Conservation (phyloP, 2,888 invertebrate species). For the Troilus luridus region DNA sequence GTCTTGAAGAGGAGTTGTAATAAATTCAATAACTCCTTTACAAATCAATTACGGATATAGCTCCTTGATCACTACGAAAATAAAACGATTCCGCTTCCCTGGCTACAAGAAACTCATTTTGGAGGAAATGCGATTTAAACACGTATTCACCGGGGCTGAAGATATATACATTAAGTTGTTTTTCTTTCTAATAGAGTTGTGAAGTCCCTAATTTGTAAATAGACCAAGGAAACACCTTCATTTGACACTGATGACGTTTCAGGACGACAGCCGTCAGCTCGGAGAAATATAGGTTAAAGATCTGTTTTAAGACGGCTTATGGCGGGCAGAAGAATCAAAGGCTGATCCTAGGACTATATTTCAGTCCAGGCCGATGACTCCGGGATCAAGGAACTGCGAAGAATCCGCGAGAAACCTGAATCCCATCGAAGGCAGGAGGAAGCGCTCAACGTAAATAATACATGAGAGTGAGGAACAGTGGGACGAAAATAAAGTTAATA, state of each 20-base stretch:
- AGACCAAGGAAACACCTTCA: not conserved
- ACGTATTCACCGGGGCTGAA: too few relatives aligned
- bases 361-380: not conserved
- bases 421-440: slow-evolving; percentile 21
- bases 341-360: not conserved
- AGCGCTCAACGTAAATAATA: slow-evolving; percentile 15
- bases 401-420: slow-evolving; percentile 6
- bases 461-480: not conserved
- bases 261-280: not conserved
- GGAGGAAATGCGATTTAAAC: too few relatives aligned
- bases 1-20: too few relatives aligned
- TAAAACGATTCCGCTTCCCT: too few relatives aligned
- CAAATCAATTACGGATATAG: too few relatives aligned
- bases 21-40: too few relatives aligned
- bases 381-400: slow-evolving; percentile 1
- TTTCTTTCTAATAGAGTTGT: not conserved
- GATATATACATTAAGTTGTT: not conserved
- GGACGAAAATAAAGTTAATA: slow-evolving; percentile 30
- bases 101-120: too few relatives aligned
- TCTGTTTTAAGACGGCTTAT: slow-evolving; percentile 16
- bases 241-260: slow-evolving; percentile 3
- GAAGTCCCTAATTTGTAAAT: slow-evolving; percentile 5
- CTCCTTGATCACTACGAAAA: too few relatives aligned
- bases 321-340: not conserved
- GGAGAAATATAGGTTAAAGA: slow-evolving; percentile 3